Conservation (phyloP, 1,140 invertebrate genomes). For the Zaprionus lachaisei region DNA sequence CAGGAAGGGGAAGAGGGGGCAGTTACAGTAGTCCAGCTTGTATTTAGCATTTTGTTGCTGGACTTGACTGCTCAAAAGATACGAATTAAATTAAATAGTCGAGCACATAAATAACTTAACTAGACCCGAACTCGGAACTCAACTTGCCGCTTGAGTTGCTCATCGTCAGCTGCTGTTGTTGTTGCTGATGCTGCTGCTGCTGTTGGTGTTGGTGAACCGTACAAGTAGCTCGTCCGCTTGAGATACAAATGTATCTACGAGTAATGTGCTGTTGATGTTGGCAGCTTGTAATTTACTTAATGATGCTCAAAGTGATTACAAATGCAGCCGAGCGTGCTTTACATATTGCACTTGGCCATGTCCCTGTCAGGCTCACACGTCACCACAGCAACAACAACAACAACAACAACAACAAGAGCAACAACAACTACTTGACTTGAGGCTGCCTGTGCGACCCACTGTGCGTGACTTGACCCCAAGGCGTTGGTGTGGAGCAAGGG, state of each 20-base stretch:
- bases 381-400: slow-evolving; percentile 18
- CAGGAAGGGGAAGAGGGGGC: not conserved
- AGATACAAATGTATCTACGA: slow-evolving; percentile 57
- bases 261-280: slow-evolving; percentile 50
- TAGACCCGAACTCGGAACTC: slow-evolving; percentile 9
- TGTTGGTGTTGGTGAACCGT: not conserved
- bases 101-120: slow-evolving; percentile 41
- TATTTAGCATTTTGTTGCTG: slow-evolving; percentile 39
- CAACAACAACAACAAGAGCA: slow-evolving; percentile 7
- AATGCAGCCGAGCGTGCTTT: slow-evolving; percentile 53
- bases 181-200: not conserved
- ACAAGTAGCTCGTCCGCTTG: not conserved
- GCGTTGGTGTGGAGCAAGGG: slow-evolving; percentile 1
- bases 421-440: slow-evolving; percentile 12
- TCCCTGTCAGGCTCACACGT: slow-evolving; percentile 34
- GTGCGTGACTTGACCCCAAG: slow-evolving; percentile 62
- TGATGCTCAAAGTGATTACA: slow-evolving; percentile 59
- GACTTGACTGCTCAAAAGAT: slow-evolving; percentile 25
- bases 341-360: slow-evolving; percentile 56
- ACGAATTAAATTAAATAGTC: slow-evolving; percentile 49
- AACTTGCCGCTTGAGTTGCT: slow-evolving; percentile 10
- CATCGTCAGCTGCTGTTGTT: not conserved
- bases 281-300: slow-evolving; percentile 61
- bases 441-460: slow-evolving; percentile 16
- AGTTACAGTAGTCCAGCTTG: slow-evolving; percentile 1